Evolutionary conservation across 2,797 vertebrate genomes (phyloP).

Genomic region (Mormyrops boulengeri): DNA sequence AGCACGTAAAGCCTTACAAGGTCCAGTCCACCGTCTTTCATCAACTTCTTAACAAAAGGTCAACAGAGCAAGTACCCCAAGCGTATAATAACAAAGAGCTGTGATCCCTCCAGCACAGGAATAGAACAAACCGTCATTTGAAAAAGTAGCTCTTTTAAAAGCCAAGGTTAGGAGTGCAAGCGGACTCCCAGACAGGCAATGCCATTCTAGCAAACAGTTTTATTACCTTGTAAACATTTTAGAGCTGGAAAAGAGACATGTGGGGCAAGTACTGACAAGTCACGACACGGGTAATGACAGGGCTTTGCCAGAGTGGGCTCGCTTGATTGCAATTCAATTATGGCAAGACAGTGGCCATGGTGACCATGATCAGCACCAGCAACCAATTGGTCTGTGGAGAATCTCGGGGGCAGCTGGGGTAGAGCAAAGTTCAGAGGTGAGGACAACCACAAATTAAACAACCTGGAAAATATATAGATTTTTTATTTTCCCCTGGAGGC

Average conservation of each 20-base stretch:
- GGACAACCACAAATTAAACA: not conserved
- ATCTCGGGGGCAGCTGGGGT: not conserved
- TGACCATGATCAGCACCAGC: not conserved
- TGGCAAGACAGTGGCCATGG: not conserved
- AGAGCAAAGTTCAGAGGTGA: not conserved
- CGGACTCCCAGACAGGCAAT: not conserved
- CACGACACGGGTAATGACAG: not conserved
- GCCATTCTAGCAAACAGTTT: not conserved
- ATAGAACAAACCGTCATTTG: not conserved
- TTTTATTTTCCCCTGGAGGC: not conserved
- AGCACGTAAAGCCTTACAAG: not conserved
- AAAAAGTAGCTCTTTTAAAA: not conserved
- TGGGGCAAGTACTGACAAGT: not conserved
- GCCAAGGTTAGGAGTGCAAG: not conserved
- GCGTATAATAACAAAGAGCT: not conserved
- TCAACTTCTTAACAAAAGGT: not conserved
- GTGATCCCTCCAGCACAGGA: not conserved
- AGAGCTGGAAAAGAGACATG: not conserved
- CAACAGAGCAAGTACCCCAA: not conserved
- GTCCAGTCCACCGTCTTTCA: not conserved
- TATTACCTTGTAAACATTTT: constrained; percentile 5
- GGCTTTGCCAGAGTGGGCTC: not conserved
- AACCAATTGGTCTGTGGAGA: not conserved
- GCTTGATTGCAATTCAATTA: not conserved
- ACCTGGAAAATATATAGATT: not conserved